Conservation (phyloP, 2,888 invertebrate species). For the Euzetes globulus region DNA sequence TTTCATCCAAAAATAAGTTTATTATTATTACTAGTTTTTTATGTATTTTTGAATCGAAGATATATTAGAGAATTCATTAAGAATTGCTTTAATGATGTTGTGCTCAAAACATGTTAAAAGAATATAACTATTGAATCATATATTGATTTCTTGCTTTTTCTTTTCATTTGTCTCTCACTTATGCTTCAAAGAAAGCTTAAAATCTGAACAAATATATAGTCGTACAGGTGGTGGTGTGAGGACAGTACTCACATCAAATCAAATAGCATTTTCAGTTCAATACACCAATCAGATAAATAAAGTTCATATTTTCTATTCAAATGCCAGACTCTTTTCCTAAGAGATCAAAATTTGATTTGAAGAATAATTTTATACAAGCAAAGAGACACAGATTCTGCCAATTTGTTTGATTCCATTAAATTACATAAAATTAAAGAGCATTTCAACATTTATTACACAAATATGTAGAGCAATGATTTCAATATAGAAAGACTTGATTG, state of each 20-base stretch:
- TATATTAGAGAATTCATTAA: neutral
- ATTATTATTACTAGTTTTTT: neutral
- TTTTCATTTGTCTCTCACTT: neutral
- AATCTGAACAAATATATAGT: neutral
- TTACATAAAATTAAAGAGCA: too few species aligned
- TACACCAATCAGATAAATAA: neutral
- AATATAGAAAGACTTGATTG: too few species aligned
- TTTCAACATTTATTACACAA: too few species aligned
- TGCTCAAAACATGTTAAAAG: neutral
- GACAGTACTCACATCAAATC: neutral
- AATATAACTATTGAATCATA: neutral
- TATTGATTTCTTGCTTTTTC: conserved; percentile 11
- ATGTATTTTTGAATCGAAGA: neutral
- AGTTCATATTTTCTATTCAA: neutral
- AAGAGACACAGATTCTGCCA: too few species aligned
- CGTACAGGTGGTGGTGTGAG: conserved; percentile 5
- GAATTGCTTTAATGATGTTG: neutral
- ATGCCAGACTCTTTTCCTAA: neutral
- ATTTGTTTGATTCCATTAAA: too few species aligned
- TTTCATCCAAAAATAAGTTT: neutral
- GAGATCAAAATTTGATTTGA: too few species aligned
- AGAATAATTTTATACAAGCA: too few species aligned
- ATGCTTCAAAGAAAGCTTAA: neutral
- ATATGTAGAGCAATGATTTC: too few species aligned
- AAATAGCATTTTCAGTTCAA: neutral